Evolutionary conservation across 2,888 invertebrate genomes (phyloP), one percentile per base, ranked within the genome.

Genomic region (Phytoseiulus persimilis): DNA sequence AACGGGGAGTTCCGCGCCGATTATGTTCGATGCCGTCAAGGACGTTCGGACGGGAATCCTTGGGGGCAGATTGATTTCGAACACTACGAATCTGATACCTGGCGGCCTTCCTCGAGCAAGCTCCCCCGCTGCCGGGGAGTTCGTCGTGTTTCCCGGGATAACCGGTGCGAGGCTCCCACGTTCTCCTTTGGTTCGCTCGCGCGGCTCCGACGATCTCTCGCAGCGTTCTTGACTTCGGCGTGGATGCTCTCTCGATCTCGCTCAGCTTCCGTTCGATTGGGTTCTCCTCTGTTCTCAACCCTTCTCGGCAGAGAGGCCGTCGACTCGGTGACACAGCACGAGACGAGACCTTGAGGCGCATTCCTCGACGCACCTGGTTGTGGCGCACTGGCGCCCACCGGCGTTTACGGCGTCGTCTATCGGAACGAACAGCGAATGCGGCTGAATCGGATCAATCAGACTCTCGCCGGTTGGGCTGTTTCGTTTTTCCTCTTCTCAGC

Each of bases 381-480:
- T 23, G 65, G 65, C 1, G 65, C 65, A 65, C 65, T 14, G 65
- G 28, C 23, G 65, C 18, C 18, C 65, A 9, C 39, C 39, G 3
- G 39, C 39, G 65, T 65, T 14, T 65, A 65, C 65, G 18, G 65
- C 18, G 5, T 14, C 65, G 65, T 65, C 65, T 1, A 65, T 65
- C 65, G 65, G 23, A 65, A 65, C 18, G 65, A 65, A 65, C 65
- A 65, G 18, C 65, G 65, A 65, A 65, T 65, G 65, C 65, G 65
- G 65, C 65, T 65, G 65, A 65, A 65, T 65, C 65, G 65, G 65
- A 65, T 65, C 65, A 65, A 65, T 65, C 65, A 65, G 65, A 65
- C 65, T 3, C 2, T 65, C 65, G 65, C 65, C 28, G 65, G 65
- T 28, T 65, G 65, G 65, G 65, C 18, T 65, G 65, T 65, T 65